Evolutionary conservation across 2,797 vertebrate species (phyloP).

Genomic region (Crenichthys baileyi): DNA sequence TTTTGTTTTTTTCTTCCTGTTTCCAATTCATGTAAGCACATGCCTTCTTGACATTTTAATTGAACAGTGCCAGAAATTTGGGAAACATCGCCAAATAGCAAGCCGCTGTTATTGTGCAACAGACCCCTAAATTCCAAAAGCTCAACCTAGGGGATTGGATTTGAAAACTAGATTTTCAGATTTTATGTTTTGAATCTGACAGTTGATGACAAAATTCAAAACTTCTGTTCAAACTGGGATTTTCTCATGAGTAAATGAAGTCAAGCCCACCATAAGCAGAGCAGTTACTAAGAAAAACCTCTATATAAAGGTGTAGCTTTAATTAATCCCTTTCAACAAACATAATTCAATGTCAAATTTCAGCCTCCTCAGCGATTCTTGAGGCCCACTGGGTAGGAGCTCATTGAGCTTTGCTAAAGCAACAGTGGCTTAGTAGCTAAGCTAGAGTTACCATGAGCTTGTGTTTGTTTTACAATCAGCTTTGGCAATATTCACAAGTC

Average conservation of each 20-base stretch:
- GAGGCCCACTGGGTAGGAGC: constrained; percentile 37
- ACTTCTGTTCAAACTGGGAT: background rate
- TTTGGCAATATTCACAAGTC: constrained; percentile 67
- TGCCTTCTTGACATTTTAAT: constrained; percentile 43
- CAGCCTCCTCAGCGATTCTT: constrained; percentile 63
- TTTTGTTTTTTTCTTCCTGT: background rate
- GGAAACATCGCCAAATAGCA: constrained; percentile 11
- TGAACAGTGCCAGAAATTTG: constrained; percentile 31
- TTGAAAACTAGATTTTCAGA: constrained; percentile 1
- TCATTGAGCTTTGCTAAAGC: constrained; percentile 67
- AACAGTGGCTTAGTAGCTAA: constrained; percentile 67
- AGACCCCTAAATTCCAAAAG: constrained; percentile 18
- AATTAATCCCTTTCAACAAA: constrained; percentile 58
- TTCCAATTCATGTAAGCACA: background rate
- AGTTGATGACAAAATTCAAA: constrained; percentile 3
- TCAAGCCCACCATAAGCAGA: constrained; percentile 24
- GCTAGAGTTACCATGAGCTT: constrained; percentile 64
- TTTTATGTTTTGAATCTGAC: constrained; percentile 8
- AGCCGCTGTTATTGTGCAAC: constrained; percentile 8
- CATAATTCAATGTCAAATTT: constrained; percentile 56
- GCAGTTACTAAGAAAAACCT: constrained; percentile 20
- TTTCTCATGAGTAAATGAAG: constrained; percentile 18
- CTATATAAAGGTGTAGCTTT: constrained; percentile 37
- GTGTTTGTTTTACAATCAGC: constrained; percentile 74
- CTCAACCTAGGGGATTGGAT: constrained; percentile 6